A percentile compares a stretch with the other conserved stretches of the same genome.
Conservation (phyloP, 2,113 vertebrate genomes). For the Chlorodrepanis virens region DNA sequence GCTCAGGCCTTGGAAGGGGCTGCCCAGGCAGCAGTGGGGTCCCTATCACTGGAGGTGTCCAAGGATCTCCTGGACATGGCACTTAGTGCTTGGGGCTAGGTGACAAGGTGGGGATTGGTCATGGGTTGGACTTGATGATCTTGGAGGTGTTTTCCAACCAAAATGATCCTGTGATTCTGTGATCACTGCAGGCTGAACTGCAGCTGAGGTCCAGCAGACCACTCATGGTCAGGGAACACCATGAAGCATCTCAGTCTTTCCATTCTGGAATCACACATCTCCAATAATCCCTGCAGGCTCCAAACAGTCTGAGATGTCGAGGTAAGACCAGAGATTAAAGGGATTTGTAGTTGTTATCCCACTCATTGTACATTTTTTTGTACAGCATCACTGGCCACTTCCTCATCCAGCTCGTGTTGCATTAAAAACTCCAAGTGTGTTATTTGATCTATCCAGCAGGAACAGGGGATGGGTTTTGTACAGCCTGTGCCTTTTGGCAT, state of each 20-base stretch:
- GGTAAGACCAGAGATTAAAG: background rate
- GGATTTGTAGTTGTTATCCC: conserved; percentile 4
- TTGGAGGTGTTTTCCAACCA: background rate
- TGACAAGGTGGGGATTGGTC: background rate
- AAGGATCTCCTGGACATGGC: background rate
- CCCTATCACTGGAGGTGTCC: background rate
- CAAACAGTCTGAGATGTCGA: background rate
- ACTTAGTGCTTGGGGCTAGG: background rate
- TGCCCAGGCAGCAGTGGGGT: background rate
- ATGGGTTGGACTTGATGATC: background rate
- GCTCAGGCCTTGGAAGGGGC: background rate
- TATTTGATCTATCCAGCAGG: background rate
- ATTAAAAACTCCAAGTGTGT: background rate
- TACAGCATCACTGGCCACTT: background rate
- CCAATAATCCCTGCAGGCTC: background rate
- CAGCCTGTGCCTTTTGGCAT: background rate
- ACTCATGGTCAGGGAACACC: background rate
- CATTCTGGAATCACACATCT: background rate
- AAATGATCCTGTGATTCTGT: background rate
- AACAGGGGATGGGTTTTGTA: conserved; percentile 2
- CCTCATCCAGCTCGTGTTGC: background rate
- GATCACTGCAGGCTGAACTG: background rate
- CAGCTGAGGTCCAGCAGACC: background rate
- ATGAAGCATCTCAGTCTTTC: background rate
- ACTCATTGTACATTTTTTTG: background rate